Evolutionary conservation across 2,113 vertebrate species (phyloP).

Genomic region (Montifringilla adamsi): DNA sequence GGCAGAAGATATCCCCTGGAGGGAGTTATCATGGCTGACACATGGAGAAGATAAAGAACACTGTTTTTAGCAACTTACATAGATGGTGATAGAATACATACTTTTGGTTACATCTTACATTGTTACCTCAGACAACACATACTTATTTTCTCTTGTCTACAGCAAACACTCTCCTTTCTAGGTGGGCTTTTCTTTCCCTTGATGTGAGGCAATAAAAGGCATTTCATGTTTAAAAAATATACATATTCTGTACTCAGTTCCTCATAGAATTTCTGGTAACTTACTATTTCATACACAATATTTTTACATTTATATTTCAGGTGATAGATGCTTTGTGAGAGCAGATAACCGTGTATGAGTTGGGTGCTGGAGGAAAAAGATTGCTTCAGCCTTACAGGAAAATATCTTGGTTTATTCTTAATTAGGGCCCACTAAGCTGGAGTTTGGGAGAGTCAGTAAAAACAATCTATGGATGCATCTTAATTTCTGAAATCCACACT

Average conservation of each 20-base stretch:
- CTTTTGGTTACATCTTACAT: neutral
- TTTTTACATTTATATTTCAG: neutral
- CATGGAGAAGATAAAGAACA: neutral
- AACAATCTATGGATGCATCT: neutral
- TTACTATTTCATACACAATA: neutral
- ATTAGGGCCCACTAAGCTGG: neutral
- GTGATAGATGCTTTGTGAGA: neutral
- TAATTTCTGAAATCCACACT: neutral
- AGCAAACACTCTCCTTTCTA: neutral
- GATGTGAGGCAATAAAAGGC: neutral
- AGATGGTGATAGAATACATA: too few relatives aligned
- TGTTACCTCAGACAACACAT: neutral
- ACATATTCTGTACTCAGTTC: neutral
- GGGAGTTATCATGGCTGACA: neutral
- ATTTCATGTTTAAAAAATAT: neutral
- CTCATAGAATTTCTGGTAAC: neutral
- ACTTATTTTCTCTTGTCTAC: neutral
- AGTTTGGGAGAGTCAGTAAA: neutral
- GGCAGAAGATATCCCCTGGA: neutral
- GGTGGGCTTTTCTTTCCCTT: neutral
- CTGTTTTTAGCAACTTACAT: neutral
- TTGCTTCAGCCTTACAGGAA: neutral
- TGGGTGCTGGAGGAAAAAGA: neutral
- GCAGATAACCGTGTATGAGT: neutral
- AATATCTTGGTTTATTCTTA: neutral